Base-by-base conservation (phyloP, 2,113 vertebrate species). In the Pyxicephalus adspersus region DNA sequence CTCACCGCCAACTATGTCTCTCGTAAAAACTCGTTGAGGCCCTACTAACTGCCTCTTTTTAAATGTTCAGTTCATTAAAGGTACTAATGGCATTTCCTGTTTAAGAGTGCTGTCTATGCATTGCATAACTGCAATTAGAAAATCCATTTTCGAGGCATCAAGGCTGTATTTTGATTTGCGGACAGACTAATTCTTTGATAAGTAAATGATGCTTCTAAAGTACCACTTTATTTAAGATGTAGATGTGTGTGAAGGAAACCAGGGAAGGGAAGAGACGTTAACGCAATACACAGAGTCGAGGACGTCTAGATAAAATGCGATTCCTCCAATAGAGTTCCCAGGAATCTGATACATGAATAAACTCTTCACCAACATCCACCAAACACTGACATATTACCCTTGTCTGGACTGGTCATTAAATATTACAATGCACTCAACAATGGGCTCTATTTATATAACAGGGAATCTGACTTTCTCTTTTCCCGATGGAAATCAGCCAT, bases 51-150 rank as follows among this genome's bases (percentile, higher is more conserved):
- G 4, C 73, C 71, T 83, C 67, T 18, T 18, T 71, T 85, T 57
- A 83, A 85, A 50, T 68, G 3, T 72, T 81, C 83, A 70, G 18
- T 45, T 81, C 64, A 82, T 67, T 85, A 84, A 85, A 77, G 82
- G 23, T n/a, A 86, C 83, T 83, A 86, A 80, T 64, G 52, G 22
- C 81, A 83, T 60, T 64, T 77, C 70, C 1, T 83, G 83, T 83
- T 83, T 85, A 83, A 83, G 8, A 76, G 38, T 79, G 55, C 9
- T 45, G 77, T 82, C 84, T 87, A 80, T 18, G 19, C 76, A 25
- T 83, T 29, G 77, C 28, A 26, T 25, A 83, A 84, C 26, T 84
- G 68, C 51, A 80, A 64, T 64, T 84, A 71, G 26, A 75, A 71
- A 4, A 66, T 71, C 67, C 1, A 80, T 83, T 80, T 22, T 64